Base-by-base conservation (phyloP, 1,140 invertebrate species). In the Pristionchus pacificus region DNA sequence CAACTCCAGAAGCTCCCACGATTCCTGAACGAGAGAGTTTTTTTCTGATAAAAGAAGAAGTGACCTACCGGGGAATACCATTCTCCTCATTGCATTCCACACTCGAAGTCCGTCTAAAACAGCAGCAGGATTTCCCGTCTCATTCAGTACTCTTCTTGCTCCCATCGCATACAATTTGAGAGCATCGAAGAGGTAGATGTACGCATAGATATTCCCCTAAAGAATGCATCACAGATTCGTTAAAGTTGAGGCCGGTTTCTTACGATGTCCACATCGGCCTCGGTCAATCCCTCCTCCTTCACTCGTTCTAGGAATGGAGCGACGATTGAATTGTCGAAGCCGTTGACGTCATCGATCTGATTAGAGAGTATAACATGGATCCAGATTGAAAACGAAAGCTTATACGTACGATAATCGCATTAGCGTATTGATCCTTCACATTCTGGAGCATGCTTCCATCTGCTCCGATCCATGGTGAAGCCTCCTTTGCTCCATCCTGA, bases 291-390 rank as follows among this genome's bases (percentile, higher is more conserved):
- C 55, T 64, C 77, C 24, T 75, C 73, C 57, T 79, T 78, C 32
- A 82, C 74, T 61, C 65, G 65, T 33, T 78, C 60, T 3, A 76
- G 33, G 55, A 82, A 82, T 19, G 71, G 68, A 29, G 69, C 68
- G 55, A 82, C 38, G 29, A 82, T 66, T 1, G 81, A 61, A 60
- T 82, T 74, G 70, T 82, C 80, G 60, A 82, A 82, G 19, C 81
- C 79, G 67, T 82, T 82, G 1, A 82, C 80, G 60, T 82, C 80
- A 74, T 82, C 80, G 30, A 82, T 77, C 79, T 81, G 60, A 75
- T 81, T n/a, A 14, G 27, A 29, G 6, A 24, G 1, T 24, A 38
- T 10, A 31, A 49, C 13, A 28, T 65, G 32, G 13, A 10, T 28
- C 30, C 60, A 30, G 24, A n/a, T n/a, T n/a, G n/a, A n/a, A n/a